Evolutionary conservation across 2,797 vertebrate species (phyloP).

Genomic region (Naso thynnoides): DNA sequence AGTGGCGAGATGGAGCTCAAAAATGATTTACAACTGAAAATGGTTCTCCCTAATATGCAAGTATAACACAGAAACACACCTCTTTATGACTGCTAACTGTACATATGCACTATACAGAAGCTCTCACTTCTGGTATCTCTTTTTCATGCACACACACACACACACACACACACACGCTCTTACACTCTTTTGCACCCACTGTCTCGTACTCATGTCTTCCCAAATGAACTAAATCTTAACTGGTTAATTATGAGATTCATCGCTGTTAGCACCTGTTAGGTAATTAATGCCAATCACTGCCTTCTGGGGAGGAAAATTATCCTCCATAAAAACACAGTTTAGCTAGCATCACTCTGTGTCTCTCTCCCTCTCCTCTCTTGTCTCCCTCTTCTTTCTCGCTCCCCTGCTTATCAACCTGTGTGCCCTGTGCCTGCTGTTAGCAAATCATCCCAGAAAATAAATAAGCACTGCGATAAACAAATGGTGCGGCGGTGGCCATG

Average conservation of each 20-base stretch:
- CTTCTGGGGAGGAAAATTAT: conserved; percentile 78
- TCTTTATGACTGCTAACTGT: neutral
- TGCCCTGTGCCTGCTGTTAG: conserved; percentile 63
- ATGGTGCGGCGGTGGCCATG: conserved; percentile 21
- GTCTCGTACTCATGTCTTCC: conserved; percentile 54
- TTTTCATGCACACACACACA: conserved; percentile 7
- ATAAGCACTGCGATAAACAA: conserved; percentile 60
- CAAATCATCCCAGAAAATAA: conserved; percentile 64
- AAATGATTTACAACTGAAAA: conserved; percentile 5
- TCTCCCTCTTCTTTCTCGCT: conserved; percentile 37
- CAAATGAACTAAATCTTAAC: conserved; percentile 78
- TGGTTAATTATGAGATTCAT: conserved; percentile 78
- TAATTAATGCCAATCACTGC: conserved; percentile 83
- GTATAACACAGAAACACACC: neutral
- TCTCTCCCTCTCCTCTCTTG: conserved; percentile 20
- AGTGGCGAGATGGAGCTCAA: conserved; percentile 5
- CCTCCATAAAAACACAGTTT: conserved; percentile 71
- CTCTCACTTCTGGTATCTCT: conserved; percentile 9
- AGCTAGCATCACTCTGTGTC: conserved; percentile 48
- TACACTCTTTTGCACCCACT: conserved; percentile 26
- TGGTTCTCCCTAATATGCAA: neutral
- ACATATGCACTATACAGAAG: neutral
- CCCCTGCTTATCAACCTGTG: conserved; percentile 61
- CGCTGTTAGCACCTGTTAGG: conserved; percentile 80
- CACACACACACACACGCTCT: conserved; percentile 27